Conservation (phyloP, 2,797 vertebrate species). For the Borostomias antarcticus region DNA sequence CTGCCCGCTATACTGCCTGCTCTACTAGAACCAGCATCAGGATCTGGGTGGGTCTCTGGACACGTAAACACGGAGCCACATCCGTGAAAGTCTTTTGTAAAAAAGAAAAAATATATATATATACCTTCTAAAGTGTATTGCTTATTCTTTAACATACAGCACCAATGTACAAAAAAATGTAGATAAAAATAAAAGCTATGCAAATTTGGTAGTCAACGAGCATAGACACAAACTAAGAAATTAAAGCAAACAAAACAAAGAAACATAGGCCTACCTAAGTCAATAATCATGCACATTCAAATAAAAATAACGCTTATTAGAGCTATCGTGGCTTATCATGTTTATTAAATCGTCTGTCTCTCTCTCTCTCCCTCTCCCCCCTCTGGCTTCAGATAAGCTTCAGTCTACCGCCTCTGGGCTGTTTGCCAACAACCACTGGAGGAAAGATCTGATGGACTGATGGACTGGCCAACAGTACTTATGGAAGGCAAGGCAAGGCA, state of each 20-base stretch:
- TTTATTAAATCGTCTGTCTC: background rate
- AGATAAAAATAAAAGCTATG: too few relatives aligned
- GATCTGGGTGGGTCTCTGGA: background rate
- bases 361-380: background rate
- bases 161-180: too few relatives aligned
- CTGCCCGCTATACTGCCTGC: background rate
- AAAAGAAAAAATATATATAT: background rate
- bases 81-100: background rate
- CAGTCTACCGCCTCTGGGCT: constrained; percentile 2
- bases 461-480: background rate
- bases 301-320: background rate
- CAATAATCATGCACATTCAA: background rate
- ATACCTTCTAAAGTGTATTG: background rate
- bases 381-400: background rate
- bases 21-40: background rate
- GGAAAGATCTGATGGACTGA: background rate
- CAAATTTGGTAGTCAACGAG: background rate
- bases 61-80: background rate
- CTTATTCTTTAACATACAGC: too few relatives aligned
- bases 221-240: background rate
- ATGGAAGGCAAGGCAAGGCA: too few relatives aligned
- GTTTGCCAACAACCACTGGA: background rate
- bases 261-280: background rate
- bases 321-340: background rate
- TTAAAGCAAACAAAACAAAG: background rate